Conservation (phyloP, 2,797 vertebrate species). For the Acanthis flammea region DNA sequence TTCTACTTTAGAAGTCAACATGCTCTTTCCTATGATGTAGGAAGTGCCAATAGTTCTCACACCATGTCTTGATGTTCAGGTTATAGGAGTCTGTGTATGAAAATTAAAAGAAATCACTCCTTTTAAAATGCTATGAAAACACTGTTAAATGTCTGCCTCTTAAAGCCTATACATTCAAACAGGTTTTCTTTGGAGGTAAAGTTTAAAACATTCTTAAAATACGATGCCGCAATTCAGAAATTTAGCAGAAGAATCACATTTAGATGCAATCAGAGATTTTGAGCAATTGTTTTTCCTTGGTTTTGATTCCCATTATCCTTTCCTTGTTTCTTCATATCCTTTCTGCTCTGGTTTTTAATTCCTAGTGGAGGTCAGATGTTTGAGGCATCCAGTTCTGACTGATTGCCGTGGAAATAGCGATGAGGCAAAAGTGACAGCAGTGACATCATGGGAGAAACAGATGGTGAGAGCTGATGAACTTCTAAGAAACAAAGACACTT, state of each 20-base stretch:
- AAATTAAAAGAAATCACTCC: not conserved
- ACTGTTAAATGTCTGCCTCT: not conserved
- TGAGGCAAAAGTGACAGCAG: slow-evolving; percentile 50
- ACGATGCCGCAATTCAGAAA: not conserved
- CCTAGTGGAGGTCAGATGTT: slow-evolving; percentile 9
- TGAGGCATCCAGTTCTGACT: slow-evolving; percentile 9
- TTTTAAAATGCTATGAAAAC: not conserved
- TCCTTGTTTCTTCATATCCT: not conserved
- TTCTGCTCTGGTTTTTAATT: not conserved
- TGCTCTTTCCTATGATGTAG: not conserved
- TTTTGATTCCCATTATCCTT: not conserved
- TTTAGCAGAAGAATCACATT: not conserved
- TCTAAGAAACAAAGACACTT: slow-evolving; percentile 60
- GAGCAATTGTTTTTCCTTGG: not conserved
- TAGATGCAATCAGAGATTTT: not conserved
- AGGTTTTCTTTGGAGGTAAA: not conserved
- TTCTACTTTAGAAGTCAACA: not conserved
- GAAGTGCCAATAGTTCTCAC: not conserved
- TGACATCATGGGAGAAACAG: slow-evolving; percentile 68
- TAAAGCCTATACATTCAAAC: not conserved
- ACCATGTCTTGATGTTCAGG: not conserved
- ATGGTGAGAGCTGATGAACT: slow-evolving; percentile 26
- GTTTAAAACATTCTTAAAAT: not conserved
- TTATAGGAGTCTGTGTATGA: not conserved
- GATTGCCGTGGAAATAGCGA: slow-evolving; percentile 5